A percentile compares a stretch with the other conserved stretches of the same genome.
Evolutionary conservation across 2,797 vertebrate species (phyloP).

Genomic region (Synaphobranchus kaupii): DNA sequence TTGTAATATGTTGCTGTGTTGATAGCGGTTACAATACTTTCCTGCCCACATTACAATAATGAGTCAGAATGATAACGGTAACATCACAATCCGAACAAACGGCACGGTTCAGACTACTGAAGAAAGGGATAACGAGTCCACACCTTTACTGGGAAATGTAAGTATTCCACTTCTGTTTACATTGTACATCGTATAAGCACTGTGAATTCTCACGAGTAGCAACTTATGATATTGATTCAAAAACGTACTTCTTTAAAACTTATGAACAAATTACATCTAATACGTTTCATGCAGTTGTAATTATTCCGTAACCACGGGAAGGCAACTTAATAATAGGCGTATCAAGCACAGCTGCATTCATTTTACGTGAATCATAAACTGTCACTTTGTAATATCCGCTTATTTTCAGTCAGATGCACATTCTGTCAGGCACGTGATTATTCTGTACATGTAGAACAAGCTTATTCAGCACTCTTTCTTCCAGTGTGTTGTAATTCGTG

Average conservation of each 20-base stretch:
- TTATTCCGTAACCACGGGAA: background rate
- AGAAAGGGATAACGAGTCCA: conserved; percentile 38
- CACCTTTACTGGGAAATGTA: conserved; percentile 65
- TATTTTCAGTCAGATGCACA: background rate
- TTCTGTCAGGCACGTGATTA: background rate
- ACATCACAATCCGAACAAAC: conserved; percentile 14
- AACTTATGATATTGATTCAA: too few relatives aligned
- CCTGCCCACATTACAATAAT: conserved; percentile 39
- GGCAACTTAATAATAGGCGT: background rate
- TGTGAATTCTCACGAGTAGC: background rate
- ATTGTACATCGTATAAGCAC: background rate
- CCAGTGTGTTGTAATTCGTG: background rate
- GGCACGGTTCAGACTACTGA: background rate
- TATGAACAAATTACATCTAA: too few relatives aligned
- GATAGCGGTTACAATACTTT: background rate
- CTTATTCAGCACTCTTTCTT: background rate
- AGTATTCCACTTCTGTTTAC: conserved; percentile 46
- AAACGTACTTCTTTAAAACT: too few relatives aligned
- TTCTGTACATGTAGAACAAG: background rate
- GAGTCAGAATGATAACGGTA: conserved; percentile 43
- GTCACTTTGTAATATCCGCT: background rate
- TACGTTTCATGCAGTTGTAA: background rate
- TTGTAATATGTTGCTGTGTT: background rate
- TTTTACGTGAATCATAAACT: background rate
- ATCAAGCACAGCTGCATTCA: background rate